Evolutionary conservation across 2,113 vertebrate species (phyloP).

Genomic region (Colaptes auratus): DNA sequence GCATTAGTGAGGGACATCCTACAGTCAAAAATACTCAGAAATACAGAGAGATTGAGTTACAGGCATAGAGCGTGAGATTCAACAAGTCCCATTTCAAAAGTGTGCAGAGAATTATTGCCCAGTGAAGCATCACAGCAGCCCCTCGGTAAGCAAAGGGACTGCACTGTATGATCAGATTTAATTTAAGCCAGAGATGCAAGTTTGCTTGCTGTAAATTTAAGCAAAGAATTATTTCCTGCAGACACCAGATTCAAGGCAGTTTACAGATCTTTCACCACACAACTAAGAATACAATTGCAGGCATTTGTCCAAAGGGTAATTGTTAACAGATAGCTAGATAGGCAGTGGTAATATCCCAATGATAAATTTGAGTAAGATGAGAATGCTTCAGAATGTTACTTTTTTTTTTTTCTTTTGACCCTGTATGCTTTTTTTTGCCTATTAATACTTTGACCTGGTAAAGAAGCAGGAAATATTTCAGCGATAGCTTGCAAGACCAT

Average conservation of each 20-base stretch:
- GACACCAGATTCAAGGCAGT: slow-evolving; percentile 24
- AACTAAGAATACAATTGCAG: neutral
- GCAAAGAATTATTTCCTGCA: slow-evolving; percentile 71
- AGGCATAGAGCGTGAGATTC: slow-evolving; percentile 59
- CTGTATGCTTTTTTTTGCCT: neutral
- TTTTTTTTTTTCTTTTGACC: neutral
- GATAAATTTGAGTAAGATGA: neutral
- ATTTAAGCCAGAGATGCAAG: slow-evolving; percentile 33
- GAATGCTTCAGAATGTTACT: neutral
- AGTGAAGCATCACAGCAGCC: slow-evolving; percentile 14
- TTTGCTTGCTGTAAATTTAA: slow-evolving; percentile 39
- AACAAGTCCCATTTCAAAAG: slow-evolving; percentile 66
- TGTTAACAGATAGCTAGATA: neutral
- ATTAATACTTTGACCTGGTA: slow-evolving; percentile 3
- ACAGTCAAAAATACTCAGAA: slow-evolving; percentile 90
- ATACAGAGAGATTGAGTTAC: slow-evolving; percentile 77
- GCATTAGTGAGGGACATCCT: slow-evolving; percentile 90
- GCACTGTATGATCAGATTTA: slow-evolving; percentile 1
- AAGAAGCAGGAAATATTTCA: slow-evolving; percentile 74
- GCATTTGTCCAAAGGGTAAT: neutral
- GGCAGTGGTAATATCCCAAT: neutral
- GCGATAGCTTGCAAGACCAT: neutral
- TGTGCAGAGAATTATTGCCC: slow-evolving; percentile 58
- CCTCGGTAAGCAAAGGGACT: slow-evolving; percentile 20
- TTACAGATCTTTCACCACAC: neutral